Conservation (phyloP, 2,797 vertebrate genomes). For the Steatocranus sp. region DNA sequence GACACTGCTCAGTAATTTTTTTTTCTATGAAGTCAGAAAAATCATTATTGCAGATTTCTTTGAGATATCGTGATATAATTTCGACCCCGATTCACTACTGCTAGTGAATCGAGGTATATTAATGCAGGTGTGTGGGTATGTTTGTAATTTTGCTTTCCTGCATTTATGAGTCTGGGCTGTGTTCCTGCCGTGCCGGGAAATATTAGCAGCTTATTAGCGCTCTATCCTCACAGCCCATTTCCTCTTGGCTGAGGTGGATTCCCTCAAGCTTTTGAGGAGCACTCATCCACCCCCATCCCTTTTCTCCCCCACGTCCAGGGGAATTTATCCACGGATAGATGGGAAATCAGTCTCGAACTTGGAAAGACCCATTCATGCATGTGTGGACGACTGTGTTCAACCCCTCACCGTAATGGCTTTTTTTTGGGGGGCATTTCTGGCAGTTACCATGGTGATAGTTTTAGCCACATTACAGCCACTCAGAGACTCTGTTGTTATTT, state of each 20-base stretch:
- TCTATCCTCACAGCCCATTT: not conserved
- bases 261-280: not conserved
- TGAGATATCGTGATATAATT: not conserved
- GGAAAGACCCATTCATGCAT: slow-evolving; percentile 22
- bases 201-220: not conserved
- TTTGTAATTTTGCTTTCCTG: not conserved
- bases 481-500: slow-evolving; percentile 22
- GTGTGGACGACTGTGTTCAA: not conserved
- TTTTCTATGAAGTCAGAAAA: not conserved
- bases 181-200: not conserved
- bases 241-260: not conserved
- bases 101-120: not conserved
- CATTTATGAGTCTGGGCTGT: not conserved
- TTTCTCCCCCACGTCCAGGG: not conserved
- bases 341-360: not conserved
- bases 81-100: not conserved
- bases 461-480: slow-evolving; percentile 1
- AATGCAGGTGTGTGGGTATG: not conserved
- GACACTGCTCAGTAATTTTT: not conserved
- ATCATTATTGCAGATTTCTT: not conserved
- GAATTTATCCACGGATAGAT: not conserved
- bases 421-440: slow-evolving; percentile 20
- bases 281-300: not conserved
- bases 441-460: slow-evolving; percentile 36
- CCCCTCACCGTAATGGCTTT: slow-evolving; percentile 2